Evolutionary conservation across 1,140 invertebrate genomes (phyloP), one percentile per base, ranked within the genome.

Genomic region (Argopecten irradians): DNA sequence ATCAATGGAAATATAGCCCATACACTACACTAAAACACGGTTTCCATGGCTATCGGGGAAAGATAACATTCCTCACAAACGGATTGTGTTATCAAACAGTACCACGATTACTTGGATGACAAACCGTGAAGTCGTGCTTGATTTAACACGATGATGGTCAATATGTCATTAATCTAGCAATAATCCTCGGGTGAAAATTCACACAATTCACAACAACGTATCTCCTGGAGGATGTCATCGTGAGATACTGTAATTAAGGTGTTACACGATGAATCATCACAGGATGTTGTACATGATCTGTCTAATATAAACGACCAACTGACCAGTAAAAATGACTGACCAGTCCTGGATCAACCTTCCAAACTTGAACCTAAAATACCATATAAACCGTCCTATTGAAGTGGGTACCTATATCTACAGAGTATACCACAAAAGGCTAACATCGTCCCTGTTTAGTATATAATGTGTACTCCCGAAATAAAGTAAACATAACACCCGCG

Each of bases 11-110:
- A 71, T 28, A 28, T 1, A 7, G n/a, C 8, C 22, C n/a, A 71
- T 71, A 71, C n/a, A 71, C 55, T n/a, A 71, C 55, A 71, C 55
- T 71, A 71, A 28, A 71, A 71, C n/a, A 71, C 55, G n/a, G 55
- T 71, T 71, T 71, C 55, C 55, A 71, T 71, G 55, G 55, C 55
- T 71, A 71, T 71, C 55, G 22, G 22, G n/a, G 28, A 46, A 71
- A 71, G 55, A 71, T 71, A 71, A 71, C 55, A 71, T 71, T 71
- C 55, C 55, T 71, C 55, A n/a, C 28, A 71, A 28, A 71, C 55
- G 28, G 55, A 71, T 71, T n/a, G 28, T 1, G 22, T 28, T 71
- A 28, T 71, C 55, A 71, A n/a, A 71, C 55, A 71, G 55, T 71
- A 71, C 28, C 55, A 71, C 1, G n/a, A 71, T 71, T 71, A 71